Base-by-base conservation (phyloP, 2,113 vertebrate genomes). In the Saccopteryx leptura region DNA sequence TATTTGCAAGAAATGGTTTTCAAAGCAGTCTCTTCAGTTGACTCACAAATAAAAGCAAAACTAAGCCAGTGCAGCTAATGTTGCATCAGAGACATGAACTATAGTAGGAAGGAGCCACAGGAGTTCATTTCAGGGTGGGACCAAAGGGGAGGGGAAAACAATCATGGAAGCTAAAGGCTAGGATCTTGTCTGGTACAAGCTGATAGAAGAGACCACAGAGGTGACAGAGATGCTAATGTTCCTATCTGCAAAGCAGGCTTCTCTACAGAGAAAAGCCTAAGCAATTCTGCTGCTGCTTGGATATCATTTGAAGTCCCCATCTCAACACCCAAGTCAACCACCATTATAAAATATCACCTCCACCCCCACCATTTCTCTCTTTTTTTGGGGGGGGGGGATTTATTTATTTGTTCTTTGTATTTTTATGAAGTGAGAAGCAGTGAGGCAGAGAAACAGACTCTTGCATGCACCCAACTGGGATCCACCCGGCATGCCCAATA, bases 1-100 rank as follows among this genome's bases (percentile, higher is more conserved):
- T 18, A 7, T 76, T 94, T 60, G 5, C 39, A 63, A 95, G 61
- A 93, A 94, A 71, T 31, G 17, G 39, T 84, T 95, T 74, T 63
- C 88, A 69, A 15, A 90, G 33, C 54, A 28, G 48, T 54, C 39
- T 80, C 81, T 87, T 93, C 23, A 26, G 9, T 72, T 92, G 69
- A 72, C 75, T 83, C 65, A 88, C 31, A 84, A 80, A 61, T 46
- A 81, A 75, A 60, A 84, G 14, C 60, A n/a, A 84, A 88, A 90
- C 12, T 13, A 61, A 61, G 82, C 60, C 75, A 92, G 26, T 1
- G 15, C 23, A 52, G 19, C 9, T 80, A 15, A 23, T 7, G 4
- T 9, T 39, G 18, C 68, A 17, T 28, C 9, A 28, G 63, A 26
- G 21, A 24, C 4, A 18, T 7, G 66, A 74, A 33, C 28, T 80